Evolutionary conservation across 92 coral and sea anemone species (phyloP).

Genomic region (Siderastrea radians): DNA sequence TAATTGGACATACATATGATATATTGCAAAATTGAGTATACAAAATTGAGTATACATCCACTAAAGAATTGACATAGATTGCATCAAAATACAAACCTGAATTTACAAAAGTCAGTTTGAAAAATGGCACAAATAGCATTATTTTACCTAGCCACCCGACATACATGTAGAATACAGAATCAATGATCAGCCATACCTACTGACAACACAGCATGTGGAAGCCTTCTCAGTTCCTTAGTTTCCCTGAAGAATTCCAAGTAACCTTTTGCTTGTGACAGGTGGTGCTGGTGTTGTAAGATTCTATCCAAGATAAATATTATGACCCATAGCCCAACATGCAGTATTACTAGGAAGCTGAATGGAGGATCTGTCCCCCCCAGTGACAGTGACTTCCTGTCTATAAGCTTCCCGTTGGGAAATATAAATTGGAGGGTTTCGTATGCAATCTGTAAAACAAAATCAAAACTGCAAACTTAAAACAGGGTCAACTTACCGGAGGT

Average conservation of each 20-base stretch:
- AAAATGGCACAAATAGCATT: too few relatives aligned
- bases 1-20: too few relatives aligned
- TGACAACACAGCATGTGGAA: conserved; percentile 80
- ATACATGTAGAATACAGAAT: too few relatives aligned
- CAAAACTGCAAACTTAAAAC: too few relatives aligned
- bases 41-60: too few relatives aligned
- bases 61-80: too few relatives aligned
- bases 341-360: conserved; percentile 77
- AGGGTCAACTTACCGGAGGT: too few relatives aligned
- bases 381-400: background rate
- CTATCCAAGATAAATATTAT: conserved; percentile 79
- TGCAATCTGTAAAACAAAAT: conserved; percentile 60
- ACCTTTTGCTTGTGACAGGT: conserved; percentile 79
- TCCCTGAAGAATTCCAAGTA: conserved; percentile 86
- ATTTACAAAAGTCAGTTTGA: too few relatives aligned
- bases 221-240: conserved; percentile 79
- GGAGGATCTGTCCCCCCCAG: conserved; percentile 81
- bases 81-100: too few relatives aligned
- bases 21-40: too few relatives aligned
- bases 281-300: conserved; percentile 76
- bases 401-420: conserved; percentile 11
- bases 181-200: conserved; percentile 58
- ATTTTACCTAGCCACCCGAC: too few relatives aligned
- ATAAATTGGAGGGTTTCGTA: conserved; percentile 49
- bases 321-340: conserved; percentile 90